Conservation (phyloP, 2,113 vertebrate genomes). For the Rattus rattus region DNA sequence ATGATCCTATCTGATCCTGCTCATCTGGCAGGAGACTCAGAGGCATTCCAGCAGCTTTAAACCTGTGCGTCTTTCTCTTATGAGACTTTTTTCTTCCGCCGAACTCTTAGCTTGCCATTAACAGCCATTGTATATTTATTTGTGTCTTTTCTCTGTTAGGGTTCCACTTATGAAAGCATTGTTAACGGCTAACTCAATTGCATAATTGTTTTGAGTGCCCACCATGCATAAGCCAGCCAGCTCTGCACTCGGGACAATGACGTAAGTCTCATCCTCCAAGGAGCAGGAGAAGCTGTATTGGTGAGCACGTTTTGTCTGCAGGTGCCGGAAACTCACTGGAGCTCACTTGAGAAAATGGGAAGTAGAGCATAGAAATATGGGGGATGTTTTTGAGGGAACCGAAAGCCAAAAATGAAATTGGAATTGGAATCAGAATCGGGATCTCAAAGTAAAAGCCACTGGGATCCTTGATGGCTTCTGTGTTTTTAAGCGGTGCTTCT, state of each 20-base stretch:
- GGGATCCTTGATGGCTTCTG: background rate
- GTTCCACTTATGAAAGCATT: background rate
- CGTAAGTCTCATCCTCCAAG: background rate
- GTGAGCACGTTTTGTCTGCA: background rate
- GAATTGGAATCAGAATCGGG: background rate
- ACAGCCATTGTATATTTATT: background rate
- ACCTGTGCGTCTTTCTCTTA: conserved; percentile 1
- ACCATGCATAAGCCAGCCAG: background rate
- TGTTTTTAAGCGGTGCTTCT: background rate
- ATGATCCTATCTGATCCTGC: conserved; percentile 36
- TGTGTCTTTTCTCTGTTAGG: background rate
- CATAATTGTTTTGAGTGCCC: background rate
- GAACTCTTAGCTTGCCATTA: background rate
- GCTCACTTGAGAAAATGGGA: background rate
- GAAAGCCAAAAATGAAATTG: background rate
- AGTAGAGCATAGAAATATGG: background rate
- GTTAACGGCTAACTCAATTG: background rate
- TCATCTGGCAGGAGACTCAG: background rate
- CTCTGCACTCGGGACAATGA: background rate
- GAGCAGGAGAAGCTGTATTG: background rate
- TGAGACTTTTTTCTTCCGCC: background rate
- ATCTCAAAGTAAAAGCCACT: background rate
- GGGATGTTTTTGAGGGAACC: background rate
- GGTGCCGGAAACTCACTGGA: background rate
- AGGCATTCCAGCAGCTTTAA: background rate